Evolutionary conservation across 2,113 vertebrate species (phyloP).

Genomic region (Rhadina sibilatrix): DNA sequence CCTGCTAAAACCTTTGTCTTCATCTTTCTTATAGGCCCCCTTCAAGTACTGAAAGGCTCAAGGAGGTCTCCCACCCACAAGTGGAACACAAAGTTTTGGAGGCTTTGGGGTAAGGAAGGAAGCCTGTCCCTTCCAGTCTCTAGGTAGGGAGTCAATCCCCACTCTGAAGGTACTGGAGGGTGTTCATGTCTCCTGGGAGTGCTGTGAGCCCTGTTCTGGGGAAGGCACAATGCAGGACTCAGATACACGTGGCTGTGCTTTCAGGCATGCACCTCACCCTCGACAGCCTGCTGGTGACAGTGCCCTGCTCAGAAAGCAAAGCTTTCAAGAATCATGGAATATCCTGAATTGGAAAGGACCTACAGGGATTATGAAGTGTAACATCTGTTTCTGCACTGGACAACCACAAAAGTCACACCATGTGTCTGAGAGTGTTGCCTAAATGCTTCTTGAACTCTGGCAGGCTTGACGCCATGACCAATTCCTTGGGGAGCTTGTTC

Average conservation of each 20-base stretch:
- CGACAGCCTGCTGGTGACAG: accelerated
- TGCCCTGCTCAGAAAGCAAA: background rate
- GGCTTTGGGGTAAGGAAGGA: background rate
- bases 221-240: accelerated
- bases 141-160: background rate
- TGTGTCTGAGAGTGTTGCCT: background rate
- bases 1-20: background rate
- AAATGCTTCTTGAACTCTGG: background rate
- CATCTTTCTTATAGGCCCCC: background rate
- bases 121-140: background rate
- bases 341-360: background rate
- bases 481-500: background rate
- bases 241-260: accelerated
- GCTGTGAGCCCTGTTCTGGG: accelerated
- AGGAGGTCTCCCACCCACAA: background rate
- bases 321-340: background rate
- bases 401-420: background rate
- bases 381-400: background rate
- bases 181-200: background rate
- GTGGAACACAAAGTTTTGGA: background rate
- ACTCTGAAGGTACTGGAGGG: background rate
- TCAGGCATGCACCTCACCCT: background rate
- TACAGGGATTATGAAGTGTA: background rate
- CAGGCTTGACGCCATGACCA: background rate
- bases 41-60: background rate